Percentiles rank a stretch among this genome's conserved stretches.
Conservation (phyloP, 2,113 vertebrate genomes). For the Irena cyanogastra region DNA sequence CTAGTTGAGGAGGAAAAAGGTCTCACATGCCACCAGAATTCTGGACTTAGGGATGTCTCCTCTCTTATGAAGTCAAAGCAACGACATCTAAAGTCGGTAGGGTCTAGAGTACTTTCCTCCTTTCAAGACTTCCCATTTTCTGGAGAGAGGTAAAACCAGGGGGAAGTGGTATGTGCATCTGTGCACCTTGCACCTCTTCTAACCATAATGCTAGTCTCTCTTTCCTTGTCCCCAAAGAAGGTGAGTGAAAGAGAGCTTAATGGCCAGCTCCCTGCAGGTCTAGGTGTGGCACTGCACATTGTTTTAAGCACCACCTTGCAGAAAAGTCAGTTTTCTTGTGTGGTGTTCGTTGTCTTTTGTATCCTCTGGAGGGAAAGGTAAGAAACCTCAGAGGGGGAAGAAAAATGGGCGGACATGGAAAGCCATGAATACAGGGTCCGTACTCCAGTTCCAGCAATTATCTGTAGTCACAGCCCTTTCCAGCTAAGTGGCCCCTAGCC, state of each 20-base stretch:
- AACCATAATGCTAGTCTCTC: background rate
- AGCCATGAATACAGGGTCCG: fast-evolving
- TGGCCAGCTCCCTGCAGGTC: background rate
- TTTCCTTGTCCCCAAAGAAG: background rate
- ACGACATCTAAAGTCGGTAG: background rate
- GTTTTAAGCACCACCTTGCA: background rate
- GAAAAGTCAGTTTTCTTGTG: background rate
- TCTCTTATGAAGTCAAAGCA: background rate
- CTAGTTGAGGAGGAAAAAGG: background rate
- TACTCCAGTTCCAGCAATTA: background rate
- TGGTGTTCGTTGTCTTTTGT: background rate
- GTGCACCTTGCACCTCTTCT: background rate
- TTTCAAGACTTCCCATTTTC: background rate
- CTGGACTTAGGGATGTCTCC: background rate
- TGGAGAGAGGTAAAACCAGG: background rate
- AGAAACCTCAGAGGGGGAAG: background rate
- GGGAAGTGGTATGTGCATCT: background rate
- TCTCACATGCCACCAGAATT: background rate
- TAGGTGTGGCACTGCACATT: background rate
- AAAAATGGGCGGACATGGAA: background rate
- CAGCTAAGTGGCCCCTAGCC: background rate
- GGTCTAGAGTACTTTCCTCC: background rate
- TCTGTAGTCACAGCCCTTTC: background rate
- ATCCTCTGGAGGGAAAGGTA: background rate
- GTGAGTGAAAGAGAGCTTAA: background rate